Evolutionary conservation across 2,797 vertebrate species (phyloP), one percentile per base, ranked within the genome.

Genomic region (Choloepus didactylus): DNA sequence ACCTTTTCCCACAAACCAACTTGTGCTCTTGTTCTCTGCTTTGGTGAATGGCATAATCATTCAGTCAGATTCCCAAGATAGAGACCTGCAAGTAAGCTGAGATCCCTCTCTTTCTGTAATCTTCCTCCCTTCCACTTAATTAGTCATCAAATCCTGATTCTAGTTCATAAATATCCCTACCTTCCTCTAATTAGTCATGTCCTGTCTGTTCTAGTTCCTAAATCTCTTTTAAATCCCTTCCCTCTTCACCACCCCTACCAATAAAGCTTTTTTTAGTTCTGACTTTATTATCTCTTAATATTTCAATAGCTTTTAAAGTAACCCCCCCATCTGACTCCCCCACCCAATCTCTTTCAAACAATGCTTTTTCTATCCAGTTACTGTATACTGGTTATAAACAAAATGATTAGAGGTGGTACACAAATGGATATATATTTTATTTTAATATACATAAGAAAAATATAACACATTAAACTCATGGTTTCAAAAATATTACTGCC

Each of bases 401-500:
- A 66, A 79, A 44, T 81, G 51, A 81, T 90, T 81, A 91, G 7
- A 70, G 21, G 14, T 66, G 60, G 60, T 35, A 92, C 29, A 94
- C 16, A 62, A 92, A 79, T 89, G 8, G 81, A 64, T 64, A 79
- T 62, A 81, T 66, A 66, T 73, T 87, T 94, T 51, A 46, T 75
- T 80, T 92, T 49, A 87, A 79, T 67, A 83, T 96, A 75, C 23
- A 59, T 79, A 93, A 56, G 64, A 93, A 97, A 97, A 92, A 70
- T 38, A 84, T 15, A 94, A 81, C 41, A 41, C 41, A 60, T 56
- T 69, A 88, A 72, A 73, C 51, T 90, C 27, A 92, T 76, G n/a
- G 72, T 27, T 91, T 85, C 60, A 95, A 94, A 93, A 5, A 70
- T 76, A 81, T 66, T 60, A 49, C 10, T 49, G 46, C 46, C 46